Conservation (phyloP, 2,797 vertebrate species). For the Octomys mimax region DNA sequence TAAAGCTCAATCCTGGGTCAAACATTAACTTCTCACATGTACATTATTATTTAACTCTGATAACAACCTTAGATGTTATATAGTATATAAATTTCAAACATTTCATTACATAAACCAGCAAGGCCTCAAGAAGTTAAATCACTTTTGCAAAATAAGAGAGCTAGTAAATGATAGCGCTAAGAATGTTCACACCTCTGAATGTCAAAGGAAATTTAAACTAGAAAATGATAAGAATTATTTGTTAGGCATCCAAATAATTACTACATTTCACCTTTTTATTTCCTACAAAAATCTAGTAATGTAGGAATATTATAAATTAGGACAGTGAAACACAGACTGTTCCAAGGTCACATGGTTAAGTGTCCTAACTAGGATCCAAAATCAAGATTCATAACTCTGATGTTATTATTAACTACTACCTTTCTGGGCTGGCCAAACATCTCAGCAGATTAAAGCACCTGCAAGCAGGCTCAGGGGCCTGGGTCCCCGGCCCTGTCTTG, state of each 20-base stretch:
- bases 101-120: not conserved
- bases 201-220: not conserved
- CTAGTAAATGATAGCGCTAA: not conserved
- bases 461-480: too few relatives aligned
- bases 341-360: not conserved
- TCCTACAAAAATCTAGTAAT: not conserved
- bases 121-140: conserved; percentile 42
- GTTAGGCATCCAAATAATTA: not conserved
- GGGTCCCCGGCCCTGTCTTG: too few relatives aligned
- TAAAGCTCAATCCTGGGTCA: too few relatives aligned
- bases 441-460: too few relatives aligned
- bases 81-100: not conserved
- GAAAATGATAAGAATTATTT: not conserved
- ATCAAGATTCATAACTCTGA: not conserved
- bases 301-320: not conserved
- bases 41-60: not conserved
- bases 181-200: not conserved
- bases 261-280: not conserved
- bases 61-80: not conserved
- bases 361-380: not conserved
- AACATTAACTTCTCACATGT: not conserved
- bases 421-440: not conserved
- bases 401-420: not conserved
- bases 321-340: not conserved
- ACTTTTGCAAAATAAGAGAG: not conserved